Evolutionary conservation across 2,888 invertebrate genomes (phyloP), one percentile per base, ranked within the genome.

Genomic region (Phengaris arion): DNA sequence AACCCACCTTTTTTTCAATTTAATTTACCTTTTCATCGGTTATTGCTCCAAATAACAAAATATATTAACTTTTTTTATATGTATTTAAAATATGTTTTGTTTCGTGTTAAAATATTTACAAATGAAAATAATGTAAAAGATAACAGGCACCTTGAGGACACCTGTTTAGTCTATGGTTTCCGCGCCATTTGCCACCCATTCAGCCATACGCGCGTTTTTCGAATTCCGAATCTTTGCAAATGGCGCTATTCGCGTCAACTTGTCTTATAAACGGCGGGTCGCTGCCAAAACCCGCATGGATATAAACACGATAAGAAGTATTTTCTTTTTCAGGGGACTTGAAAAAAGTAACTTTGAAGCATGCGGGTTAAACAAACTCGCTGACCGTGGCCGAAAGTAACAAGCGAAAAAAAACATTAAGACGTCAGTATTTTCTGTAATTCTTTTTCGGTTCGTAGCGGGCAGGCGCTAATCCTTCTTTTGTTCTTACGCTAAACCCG

Each of bases 111-210:
- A 22, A 35, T 35, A 4, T 35, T 35, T 35, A 35, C 3, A 4
- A 35, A 35, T 75, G 13, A 64, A 35, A 59, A 57, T 54, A 72
- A 76, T 74, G 57, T 75, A 76, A 76, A 77, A 70, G 69, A 78
- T 76, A 74, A 74, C 75, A 55, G 74, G 77, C 81, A 82, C 82
- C 80, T 79, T 77, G 79, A 78, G 83, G 83, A 85, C 87, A 89
- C 86, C 89, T 89, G 88, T 87, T 87, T 90, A 89, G 88, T 89
- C 90, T 91, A 89, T 89, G 85, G 86, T 87, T 92, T 89, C 89
- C 90, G 83, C 85, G 85, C 85, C 92, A 92, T 92, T 89, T 88
- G 81, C 83, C 85, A 84, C 86, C 82, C 86, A 87, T 86, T 89
- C 85, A 88, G 83, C 83, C 85, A 89, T 83, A 86, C 85, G 82